These are phyloP conservation scores for Euglossa dilemma DNA, from an alignment of 1,140 invertebrate species.

Conservation along the genomic window DNA sequence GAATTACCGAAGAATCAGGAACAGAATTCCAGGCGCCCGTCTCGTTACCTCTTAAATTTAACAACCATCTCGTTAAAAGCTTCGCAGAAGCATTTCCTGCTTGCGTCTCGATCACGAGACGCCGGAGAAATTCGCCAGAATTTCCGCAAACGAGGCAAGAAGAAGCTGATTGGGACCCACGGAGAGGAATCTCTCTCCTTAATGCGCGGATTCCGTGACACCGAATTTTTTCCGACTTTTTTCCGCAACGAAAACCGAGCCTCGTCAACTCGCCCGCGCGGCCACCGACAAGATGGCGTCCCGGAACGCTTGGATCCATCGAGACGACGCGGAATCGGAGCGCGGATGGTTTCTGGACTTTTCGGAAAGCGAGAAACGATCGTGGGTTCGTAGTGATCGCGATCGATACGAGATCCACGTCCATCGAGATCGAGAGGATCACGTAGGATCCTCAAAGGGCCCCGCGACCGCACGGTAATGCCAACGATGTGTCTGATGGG, in stretches of 20 bases:
- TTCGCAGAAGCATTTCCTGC: too few species aligned
- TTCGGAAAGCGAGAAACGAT: too few species aligned
- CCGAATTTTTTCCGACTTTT: background rate
- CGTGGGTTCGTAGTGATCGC: slow-evolving; percentile 6
- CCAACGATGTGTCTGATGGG: slow-evolving; percentile 1
- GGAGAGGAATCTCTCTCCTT: slow-evolving; percentile 13
- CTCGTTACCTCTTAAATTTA: background rate
- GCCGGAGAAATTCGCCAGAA: background rate
- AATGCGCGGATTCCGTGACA: slow-evolving; percentile 41
- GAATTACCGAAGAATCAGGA: background rate
- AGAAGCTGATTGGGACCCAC: background rate
- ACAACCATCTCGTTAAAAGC: background rate
- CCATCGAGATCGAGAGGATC: slow-evolving; percentile 51
- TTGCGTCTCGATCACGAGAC: background rate
- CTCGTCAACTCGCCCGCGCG: background rate
- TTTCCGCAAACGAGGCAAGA: slow-evolving; percentile 10
- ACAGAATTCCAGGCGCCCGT: background rate
- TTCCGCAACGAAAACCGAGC: background rate
- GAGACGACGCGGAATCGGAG: background rate
- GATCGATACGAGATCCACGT: slow-evolving; percentile 59
- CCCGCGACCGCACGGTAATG: slow-evolving; percentile 55
- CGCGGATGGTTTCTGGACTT: slow-evolving; percentile 7
- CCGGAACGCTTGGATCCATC: slow-evolving; percentile 24
- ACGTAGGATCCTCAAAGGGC: slow-evolving; percentile 64
- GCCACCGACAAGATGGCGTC: too few species aligned